Evolutionary conservation across 2,113 vertebrate genomes (phyloP).

Genomic region (Gallinago media): DNA sequence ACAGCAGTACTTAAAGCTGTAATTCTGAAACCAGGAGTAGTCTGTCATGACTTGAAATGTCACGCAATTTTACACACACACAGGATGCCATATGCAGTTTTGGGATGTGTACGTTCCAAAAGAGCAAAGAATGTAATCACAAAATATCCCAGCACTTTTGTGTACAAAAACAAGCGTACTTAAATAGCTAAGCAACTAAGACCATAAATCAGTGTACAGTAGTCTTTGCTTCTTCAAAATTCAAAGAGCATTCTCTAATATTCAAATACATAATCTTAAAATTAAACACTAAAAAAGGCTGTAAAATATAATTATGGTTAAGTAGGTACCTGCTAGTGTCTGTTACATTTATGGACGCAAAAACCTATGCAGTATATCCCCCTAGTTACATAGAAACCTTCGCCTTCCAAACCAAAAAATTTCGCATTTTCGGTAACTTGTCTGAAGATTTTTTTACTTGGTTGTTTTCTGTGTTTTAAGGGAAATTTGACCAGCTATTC

Average conservation of each 20-base stretch:
- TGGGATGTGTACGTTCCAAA: background rate
- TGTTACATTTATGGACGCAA: background rate
- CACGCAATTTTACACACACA: background rate
- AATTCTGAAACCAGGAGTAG: background rate
- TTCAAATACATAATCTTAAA: background rate
- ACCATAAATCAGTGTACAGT: accelerated
- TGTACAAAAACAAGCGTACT: background rate
- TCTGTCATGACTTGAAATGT: background rate
- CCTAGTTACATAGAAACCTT: background rate
- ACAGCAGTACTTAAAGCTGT: background rate
- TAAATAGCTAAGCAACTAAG: background rate
- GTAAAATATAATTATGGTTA: background rate
- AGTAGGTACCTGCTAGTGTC: background rate
- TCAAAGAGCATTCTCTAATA: background rate
- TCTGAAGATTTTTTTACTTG: background rate
- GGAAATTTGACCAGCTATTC: background rate
- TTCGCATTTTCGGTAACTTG: background rate
- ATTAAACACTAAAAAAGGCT: background rate
- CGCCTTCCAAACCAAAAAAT: background rate
- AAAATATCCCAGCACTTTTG: background rate
- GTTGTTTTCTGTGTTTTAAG: background rate
- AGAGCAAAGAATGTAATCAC: background rate
- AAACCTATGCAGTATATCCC: background rate
- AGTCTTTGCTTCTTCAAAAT: background rate
- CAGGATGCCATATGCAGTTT: background rate